phyloP scores from a whole-genome alignment of 2,888 invertebrate genomes.

The Lutraria lutraria region DNA sequence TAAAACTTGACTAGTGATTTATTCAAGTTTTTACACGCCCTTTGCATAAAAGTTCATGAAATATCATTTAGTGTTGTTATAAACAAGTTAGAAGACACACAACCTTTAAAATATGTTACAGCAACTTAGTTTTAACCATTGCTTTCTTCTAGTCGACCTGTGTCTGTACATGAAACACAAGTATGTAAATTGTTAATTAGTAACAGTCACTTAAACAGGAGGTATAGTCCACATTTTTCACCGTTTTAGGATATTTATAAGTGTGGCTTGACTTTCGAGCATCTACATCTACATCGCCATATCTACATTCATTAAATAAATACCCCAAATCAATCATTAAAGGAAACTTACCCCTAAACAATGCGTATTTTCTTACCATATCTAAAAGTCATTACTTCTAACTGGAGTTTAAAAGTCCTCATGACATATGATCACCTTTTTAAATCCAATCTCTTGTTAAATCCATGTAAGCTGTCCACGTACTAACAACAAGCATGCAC shows the following conservation, averaged over 20 bases:
- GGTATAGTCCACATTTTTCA: neutral
- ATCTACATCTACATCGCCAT: neutral
- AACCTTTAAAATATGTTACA: neutral
- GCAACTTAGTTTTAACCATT: neutral
- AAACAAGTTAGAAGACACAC: neutral
- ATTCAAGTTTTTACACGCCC: neutral
- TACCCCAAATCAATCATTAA: neutral
- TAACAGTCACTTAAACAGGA: neutral
- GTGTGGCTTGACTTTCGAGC: neutral
- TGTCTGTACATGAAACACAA: neutral
- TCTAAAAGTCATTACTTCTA: neutral
- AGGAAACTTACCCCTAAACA: neutral
- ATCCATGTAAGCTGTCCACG: neutral
- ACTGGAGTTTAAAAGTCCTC: neutral
- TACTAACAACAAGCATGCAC: neutral
- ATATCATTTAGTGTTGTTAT: neutral
- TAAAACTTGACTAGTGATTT: neutral
- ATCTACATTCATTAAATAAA: neutral
- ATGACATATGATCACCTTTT: neutral
- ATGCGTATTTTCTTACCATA: conserved; percentile 7
- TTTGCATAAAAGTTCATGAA: neutral
- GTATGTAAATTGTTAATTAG: neutral
- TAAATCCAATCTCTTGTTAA: neutral
- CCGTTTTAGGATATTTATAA: neutral
- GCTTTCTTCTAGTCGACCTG: neutral